These are phyloP conservation scores for Glaucomys volans DNA, from an alignment of 2,113 vertebrate genomes.

Conservation along the genomic window DNA sequence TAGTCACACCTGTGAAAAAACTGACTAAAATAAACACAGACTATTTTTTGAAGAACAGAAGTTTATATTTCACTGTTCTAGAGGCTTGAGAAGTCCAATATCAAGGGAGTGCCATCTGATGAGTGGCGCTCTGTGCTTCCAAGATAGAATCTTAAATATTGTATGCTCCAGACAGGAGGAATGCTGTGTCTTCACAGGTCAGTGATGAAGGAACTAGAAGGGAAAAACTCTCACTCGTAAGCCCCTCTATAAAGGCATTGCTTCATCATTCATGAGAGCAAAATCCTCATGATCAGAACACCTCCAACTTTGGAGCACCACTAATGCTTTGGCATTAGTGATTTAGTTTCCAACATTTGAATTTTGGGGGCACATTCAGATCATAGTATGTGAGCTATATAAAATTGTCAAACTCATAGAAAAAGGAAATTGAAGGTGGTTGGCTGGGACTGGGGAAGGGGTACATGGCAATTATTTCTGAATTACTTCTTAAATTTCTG, in stretches of 20 bases:
- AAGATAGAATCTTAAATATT: background rate
- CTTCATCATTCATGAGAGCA: background rate
- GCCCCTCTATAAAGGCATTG: background rate
- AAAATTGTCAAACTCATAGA: background rate
- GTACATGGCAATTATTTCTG: background rate
- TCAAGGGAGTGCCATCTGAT: background rate
- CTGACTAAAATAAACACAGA: too few species aligned
- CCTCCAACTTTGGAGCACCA: too few species aligned
- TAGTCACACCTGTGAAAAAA: too few species aligned
- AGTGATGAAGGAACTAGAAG: too few species aligned
- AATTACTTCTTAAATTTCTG: background rate
- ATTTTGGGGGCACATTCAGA: background rate
- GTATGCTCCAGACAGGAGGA: background rate
- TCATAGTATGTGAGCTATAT: background rate
- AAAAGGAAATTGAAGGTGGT: background rate
- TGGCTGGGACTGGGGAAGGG: background rate
- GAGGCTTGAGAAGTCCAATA: too few species aligned
- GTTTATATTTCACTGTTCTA: background rate
- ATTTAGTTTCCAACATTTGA: background rate
- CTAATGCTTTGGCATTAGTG: too few species aligned
- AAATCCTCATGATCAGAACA: background rate
- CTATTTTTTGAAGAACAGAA: background rate
- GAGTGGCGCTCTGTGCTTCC: background rate
- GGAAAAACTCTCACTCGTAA: background rate
- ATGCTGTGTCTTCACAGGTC: background rate